These are phyloP conservation scores for Pachypanchax playfairii DNA, from an alignment of 2,113 vertebrate species.

Conservation along the genomic window DNA sequence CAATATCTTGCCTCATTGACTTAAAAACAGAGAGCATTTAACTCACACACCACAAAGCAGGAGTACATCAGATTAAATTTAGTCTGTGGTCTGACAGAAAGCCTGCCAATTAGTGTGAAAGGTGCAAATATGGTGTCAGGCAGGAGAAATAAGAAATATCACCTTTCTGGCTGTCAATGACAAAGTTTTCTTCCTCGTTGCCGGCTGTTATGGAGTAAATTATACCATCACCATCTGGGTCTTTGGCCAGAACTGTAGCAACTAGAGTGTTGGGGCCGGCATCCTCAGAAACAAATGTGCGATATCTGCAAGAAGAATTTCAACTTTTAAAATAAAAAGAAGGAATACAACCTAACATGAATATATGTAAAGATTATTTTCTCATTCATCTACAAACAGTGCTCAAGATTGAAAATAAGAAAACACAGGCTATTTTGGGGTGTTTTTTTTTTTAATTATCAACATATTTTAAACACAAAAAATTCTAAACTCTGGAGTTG, in stretches of 20 bases:
- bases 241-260: conserved; percentile 88
- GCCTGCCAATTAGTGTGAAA: conserved; percentile 58
- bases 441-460: background rate
- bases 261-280: conserved; percentile 88
- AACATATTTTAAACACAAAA: background rate
- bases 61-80: conserved; percentile 47
- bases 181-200: conserved; percentile 86
- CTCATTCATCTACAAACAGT: background rate
- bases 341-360: background rate
- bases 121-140: conserved; percentile 30
- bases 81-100: conserved; percentile 54
- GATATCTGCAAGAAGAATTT: conserved; percentile 79
- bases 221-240: conserved; percentile 90
- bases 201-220: conserved; percentile 85
- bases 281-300: conserved; percentile 91
- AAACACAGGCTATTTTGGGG: background rate
- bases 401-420: background rate
- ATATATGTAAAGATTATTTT: background rate
- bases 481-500: too few species aligned
- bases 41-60: background rate
- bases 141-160: conserved; percentile 50
- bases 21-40: conserved; percentile 49
- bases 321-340: conserved; percentile 14
- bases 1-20: conserved; percentile 47
- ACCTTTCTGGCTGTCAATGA: conserved; percentile 92